Percentiles rank a stretch among this genome's conserved stretches.
Evolutionary conservation across 2,888 invertebrate genomes (phyloP).

Genomic region (Cryptus viduatorius): DNA sequence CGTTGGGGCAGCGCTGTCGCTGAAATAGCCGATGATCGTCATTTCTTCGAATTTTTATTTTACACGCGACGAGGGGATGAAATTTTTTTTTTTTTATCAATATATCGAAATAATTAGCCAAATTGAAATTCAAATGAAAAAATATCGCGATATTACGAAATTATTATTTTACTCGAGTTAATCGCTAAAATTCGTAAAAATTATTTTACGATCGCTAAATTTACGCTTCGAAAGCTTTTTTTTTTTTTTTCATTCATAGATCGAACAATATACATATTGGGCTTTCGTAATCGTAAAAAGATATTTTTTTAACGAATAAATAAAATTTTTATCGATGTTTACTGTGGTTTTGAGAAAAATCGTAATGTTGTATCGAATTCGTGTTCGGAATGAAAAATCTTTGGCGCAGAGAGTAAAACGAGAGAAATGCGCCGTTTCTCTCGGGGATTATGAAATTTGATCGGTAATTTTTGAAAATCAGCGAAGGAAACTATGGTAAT

Average conservation of each 20-base stretch:
- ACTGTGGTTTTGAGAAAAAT: too few species aligned
- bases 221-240: background rate
- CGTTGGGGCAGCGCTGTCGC: slow-evolving; percentile 2
- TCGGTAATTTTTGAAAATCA: slow-evolving; percentile 25
- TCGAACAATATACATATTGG: background rate
- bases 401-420: background rate
- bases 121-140: too few species aligned
- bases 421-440: slow-evolving; percentile 28
- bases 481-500: slow-evolving; percentile 41
- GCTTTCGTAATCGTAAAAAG: background rate
- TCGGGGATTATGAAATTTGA: slow-evolving; percentile 6
- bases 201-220: background rate
- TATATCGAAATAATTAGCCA: too few species aligned
- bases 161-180: background rate
- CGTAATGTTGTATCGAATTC: too few species aligned
- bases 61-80: background rate
- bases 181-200: background rate
- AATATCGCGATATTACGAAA: too few species aligned
- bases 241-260: background rate
- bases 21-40: background rate
- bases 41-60: background rate
- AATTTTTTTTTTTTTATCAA: too few species aligned
- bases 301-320: background rate
- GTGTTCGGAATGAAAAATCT: too few species aligned
- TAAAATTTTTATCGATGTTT: background rate